phyloP scores from a whole-genome alignment of 2,797 vertebrate species.

The Cygnus olor region DNA sequence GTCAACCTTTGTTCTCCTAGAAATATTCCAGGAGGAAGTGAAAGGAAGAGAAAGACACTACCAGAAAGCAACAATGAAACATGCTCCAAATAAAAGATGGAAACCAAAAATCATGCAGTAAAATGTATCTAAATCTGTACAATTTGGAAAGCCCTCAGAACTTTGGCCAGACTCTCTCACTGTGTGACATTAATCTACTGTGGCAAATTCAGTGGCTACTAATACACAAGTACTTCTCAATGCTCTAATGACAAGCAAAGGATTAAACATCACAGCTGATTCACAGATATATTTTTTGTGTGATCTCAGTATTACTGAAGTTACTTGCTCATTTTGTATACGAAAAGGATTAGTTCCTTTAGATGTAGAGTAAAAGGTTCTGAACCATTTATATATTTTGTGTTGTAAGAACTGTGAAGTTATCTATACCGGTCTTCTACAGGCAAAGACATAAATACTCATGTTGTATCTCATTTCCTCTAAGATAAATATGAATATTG shows the following conservation, averaged over 20 bases:
- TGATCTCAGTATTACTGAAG: not conserved
- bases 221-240: not conserved
- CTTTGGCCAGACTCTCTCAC: not conserved
- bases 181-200: not conserved
- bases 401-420: not conserved
- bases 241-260: not conserved
- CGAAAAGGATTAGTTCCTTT: not conserved
- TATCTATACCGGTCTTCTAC: not conserved
- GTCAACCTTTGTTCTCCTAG: not conserved
- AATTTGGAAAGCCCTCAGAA: not conserved
- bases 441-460: not conserved
- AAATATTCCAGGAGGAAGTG: not conserved
- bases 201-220: not conserved
- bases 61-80: not conserved
- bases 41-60: not conserved
- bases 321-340: not conserved
- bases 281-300: not conserved
- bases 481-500: not conserved
- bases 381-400: not conserved
- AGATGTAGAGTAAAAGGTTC: not conserved
- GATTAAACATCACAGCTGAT: not conserved
- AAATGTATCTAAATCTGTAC: not conserved
- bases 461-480: not conserved
- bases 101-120: fast-evolving
- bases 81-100: not conserved